A percentile compares a stretch with the other conserved stretches of the same genome.
phyloP scores from a whole-genome alignment of 2,888 invertebrate species.

The Chouioia cunea region DNA sequence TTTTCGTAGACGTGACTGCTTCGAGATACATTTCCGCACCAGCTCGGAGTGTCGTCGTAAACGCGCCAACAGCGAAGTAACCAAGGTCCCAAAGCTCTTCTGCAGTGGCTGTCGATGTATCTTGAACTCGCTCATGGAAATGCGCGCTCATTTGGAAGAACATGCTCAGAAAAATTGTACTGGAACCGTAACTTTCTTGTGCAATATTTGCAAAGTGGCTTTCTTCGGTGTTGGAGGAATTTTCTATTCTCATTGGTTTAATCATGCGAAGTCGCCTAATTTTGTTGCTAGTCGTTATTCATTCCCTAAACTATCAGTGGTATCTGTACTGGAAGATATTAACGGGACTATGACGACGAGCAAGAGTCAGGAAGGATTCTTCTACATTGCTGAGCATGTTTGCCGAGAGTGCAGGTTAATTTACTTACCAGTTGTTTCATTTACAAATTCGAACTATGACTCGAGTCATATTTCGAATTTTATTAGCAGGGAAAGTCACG shows the following conservation, averaged over 20 bases:
- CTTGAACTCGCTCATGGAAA: constrained; percentile 53
- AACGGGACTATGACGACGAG: constrained; percentile 45
- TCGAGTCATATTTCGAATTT: background rate
- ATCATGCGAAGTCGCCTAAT: constrained; percentile 56
- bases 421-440: too few species aligned
- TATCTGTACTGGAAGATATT: constrained; percentile 49
- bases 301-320: constrained; percentile 56
- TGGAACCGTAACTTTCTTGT: constrained; percentile 55
- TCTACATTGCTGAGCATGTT: constrained; percentile 60
- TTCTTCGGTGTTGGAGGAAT: constrained; percentile 59
- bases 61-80: constrained; percentile 48
- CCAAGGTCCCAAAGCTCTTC: constrained; percentile 56
- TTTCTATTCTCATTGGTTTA: constrained; percentile 61
- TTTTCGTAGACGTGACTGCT: constrained; percentile 59
- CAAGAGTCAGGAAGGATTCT: constrained; percentile 51
- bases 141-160: constrained; percentile 56
- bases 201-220: constrained; percentile 62
- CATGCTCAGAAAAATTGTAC: constrained; percentile 53
- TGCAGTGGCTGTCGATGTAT: constrained; percentile 57
- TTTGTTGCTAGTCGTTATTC: constrained; percentile 59
- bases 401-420: constrained; percentile 56
- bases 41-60: constrained; percentile 44
- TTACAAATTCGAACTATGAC: background rate
- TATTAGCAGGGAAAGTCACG: background rate
- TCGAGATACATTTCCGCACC: constrained; percentile 58